Percentiles rank a stretch among this genome's conserved stretches.
phyloP scores from a whole-genome alignment of 1,140 invertebrate species.

The Antheraea pernyi region DNA sequence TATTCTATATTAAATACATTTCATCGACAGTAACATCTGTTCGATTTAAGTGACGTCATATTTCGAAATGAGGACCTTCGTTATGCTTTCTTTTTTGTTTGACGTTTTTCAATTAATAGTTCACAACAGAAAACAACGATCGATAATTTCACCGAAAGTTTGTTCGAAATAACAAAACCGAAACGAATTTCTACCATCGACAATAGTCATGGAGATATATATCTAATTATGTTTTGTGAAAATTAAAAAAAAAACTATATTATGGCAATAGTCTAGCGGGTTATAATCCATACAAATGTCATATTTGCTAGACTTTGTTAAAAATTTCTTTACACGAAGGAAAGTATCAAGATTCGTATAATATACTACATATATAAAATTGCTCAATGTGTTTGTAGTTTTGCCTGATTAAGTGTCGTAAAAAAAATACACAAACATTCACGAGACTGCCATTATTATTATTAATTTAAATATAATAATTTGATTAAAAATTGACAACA shows the following conservation, averaged over 20 bases:
- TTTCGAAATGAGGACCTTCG: too few relatives aligned
- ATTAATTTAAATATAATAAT: too few relatives aligned
- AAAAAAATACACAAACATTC: neutral
- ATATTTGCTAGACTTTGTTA: neutral
- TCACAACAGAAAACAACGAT: neutral
- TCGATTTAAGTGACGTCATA: too few relatives aligned
- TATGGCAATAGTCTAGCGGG: neutral
- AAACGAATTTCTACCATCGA: neutral
- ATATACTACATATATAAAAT: neutral
- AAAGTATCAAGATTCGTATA: neutral
- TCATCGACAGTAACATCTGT: too few relatives aligned
- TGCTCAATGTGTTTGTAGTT: conserved; percentile 1
- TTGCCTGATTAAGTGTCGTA: neutral
- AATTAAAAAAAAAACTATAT: neutral
- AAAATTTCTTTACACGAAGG: neutral
- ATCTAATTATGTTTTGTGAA: too few relatives aligned
- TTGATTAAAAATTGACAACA: too few relatives aligned
- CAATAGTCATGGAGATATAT: too few relatives aligned
- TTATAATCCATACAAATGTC: neutral
- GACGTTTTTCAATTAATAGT: too few relatives aligned
- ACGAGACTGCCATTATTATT: too few relatives aligned
- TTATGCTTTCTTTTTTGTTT: too few relatives aligned
- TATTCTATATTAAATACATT: too few relatives aligned
- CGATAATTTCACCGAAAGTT: neutral
- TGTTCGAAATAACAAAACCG: neutral